phyloP scores from a whole-genome alignment of 2,113 vertebrate genomes.

The Columba janthina region DNA sequence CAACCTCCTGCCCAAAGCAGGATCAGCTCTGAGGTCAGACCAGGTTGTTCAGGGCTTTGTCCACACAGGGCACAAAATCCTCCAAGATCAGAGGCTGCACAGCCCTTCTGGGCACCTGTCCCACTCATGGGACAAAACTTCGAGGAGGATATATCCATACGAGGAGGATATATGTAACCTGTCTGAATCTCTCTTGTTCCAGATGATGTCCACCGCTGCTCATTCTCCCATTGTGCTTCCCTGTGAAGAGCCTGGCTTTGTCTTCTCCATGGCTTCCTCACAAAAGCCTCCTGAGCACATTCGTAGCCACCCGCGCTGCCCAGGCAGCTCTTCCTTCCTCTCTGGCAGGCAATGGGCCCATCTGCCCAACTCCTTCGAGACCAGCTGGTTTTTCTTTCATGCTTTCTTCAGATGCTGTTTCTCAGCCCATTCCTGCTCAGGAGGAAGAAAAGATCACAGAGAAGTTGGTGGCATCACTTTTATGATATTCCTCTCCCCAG shows the following conservation, averaged over 20 bases:
- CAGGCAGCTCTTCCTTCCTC: background rate
- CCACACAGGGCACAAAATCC: background rate
- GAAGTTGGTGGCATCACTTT: constrained; percentile 1
- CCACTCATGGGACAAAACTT: background rate
- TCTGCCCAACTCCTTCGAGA: background rate
- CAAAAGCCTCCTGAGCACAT: background rate
- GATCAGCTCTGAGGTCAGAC: background rate
- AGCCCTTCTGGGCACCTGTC: background rate
- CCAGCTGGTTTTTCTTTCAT: background rate
- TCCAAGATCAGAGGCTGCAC: background rate
- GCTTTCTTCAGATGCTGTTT: background rate
- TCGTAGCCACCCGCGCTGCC: background rate
- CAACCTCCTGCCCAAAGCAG: background rate
- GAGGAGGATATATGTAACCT: background rate
- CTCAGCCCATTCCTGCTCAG: background rate
- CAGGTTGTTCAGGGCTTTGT: background rate
- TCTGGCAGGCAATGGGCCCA: background rate
- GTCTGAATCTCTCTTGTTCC: background rate
- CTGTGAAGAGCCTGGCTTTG: background rate
- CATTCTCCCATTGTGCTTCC: background rate
- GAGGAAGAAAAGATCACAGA: constrained; percentile 9
- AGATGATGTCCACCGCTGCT: background rate
- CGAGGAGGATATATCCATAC: background rate
- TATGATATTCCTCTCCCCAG: background rate
- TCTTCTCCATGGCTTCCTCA: background rate